These are phyloP conservation scores for Stenopsyche tienmushanensis DNA, from an alignment of 1,140 invertebrate genomes.

Conservation along the genomic window DNA sequence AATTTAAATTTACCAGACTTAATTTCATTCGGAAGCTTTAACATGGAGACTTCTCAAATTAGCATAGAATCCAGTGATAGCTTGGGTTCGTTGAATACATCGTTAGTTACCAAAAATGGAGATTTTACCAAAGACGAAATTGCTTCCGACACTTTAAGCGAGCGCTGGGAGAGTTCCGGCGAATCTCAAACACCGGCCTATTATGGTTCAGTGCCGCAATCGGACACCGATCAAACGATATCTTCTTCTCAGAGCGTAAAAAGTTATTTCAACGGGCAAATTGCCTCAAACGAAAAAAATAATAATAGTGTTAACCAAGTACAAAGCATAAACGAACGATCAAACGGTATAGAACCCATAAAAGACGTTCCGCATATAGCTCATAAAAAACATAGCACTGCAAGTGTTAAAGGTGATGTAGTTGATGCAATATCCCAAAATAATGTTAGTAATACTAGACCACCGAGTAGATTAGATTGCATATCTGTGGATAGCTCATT, in stretches of 20 bases:
- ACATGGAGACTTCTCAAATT: constrained; percentile 25
- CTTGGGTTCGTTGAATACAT: not conserved
- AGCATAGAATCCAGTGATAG: constrained; percentile 31
- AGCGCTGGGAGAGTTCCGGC: too few species aligned
- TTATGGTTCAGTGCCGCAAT: not conserved
- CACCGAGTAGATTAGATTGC: constrained; percentile 18
- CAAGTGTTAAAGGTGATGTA: not conserved
- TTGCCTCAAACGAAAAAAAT: too few species aligned
- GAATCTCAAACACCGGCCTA: too few species aligned
- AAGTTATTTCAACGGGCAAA: not conserved
- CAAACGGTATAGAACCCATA: too few species aligned
- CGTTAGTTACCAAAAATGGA: not conserved
- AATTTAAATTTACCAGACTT: constrained; percentile 38
- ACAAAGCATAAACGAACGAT: too few species aligned
- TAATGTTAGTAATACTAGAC: constrained; percentile 1
- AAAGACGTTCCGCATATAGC: not conserved
- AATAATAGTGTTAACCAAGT: too few species aligned
- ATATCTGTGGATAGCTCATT: constrained; percentile 26
- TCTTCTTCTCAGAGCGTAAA: not conserved
- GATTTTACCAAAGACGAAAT: not conserved
- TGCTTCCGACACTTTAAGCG: too few species aligned
- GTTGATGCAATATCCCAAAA: not conserved
- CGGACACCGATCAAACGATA: not conserved
- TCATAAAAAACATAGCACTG: not conserved
- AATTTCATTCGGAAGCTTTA: constrained; percentile 27